Percentiles rank a stretch among this genome's conserved stretches.
phyloP scores from a whole-genome alignment of 2,888 invertebrate species.

The Oeneis ivallda region DNA sequence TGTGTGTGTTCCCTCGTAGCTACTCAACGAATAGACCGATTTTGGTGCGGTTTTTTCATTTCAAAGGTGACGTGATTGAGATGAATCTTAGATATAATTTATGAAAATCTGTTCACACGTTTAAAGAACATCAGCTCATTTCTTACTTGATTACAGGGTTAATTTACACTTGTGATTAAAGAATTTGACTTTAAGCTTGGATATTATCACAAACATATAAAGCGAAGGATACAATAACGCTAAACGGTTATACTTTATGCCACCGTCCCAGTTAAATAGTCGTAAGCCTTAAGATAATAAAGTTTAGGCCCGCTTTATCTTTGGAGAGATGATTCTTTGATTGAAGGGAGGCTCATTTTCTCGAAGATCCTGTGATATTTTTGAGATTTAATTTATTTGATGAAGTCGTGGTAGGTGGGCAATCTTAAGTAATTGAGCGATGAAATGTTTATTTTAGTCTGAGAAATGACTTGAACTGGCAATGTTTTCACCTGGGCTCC shows the following conservation, averaged over 20 bases:
- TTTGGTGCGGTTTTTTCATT: no score
- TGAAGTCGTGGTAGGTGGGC: background rate
- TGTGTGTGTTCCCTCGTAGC: no score
- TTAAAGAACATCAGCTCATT: no score
- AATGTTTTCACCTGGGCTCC: no score
- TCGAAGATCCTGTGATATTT: slow-evolving; percentile 4
- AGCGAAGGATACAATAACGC: background rate
- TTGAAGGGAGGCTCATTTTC: slow-evolving; percentile 10
- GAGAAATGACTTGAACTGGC: background rate
- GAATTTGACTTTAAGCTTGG: no score
- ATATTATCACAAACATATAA: no score
- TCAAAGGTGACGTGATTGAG: no score
- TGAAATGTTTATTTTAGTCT: slow-evolving; percentile 6
- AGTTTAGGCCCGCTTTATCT: slow-evolving; percentile 18
- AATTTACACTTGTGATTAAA: no score
- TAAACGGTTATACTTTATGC: background rate
- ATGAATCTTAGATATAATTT: no score
- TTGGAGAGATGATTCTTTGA: slow-evolving; percentile 19
- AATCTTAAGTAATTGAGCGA: slow-evolving; percentile 5
- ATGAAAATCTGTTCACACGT: no score
- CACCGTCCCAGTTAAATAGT: background rate
- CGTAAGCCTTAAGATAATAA: slow-evolving; percentile 3
- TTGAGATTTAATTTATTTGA: slow-evolving; percentile 12
- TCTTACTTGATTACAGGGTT: no score
- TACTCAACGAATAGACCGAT: no score